Evolutionary conservation across 2,113 vertebrate genomes (phyloP), one percentile per base, ranked within the genome.

Genomic region (Pachyramphus minor): DNA sequence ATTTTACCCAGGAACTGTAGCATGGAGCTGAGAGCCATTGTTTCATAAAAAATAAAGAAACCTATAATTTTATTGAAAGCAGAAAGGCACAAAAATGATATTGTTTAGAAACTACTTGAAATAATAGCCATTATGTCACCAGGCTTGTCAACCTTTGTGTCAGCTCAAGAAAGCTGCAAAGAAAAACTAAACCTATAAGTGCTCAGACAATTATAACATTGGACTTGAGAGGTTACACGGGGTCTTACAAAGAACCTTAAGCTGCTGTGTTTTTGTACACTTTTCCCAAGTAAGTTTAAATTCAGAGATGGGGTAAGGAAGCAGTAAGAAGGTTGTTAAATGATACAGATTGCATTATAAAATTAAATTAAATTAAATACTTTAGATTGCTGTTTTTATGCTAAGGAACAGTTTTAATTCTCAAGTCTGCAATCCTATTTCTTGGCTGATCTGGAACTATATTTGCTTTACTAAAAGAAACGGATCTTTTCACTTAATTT

Each of bases 11-110:
- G 78, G 62, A 96, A 93, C 71, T 50, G 84, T 31, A 64, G n/a
- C 44, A 58, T 17, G 23, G 63, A 94, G 74, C 69, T 86, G 85
- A 96, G 71, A 84, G 82, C 35, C 92, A 96, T 96, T 97, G 95
- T 97, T 97, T 89, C 80, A 97, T 90, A 96, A 95, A 95, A 95
- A 96, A 95, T 88, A 92, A 97, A 91, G 74, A 84, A 98, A 93
- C 92, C 94, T 98, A 93, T 97, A 97, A 98, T 98, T 98, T 97
- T 92, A 92, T 49, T 95, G 96, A 97, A 97, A 97, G 80, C 53
- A 95, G 95, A 97, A 96, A 78, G 72, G 90, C n/a, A 93, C 63
- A 80, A 94, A 97, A 97, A 96, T 95, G 33, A 94, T 97, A 97
- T 97, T 97, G 96, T 96, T 97, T 95, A 96, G 97, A 97, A 97